These are phyloP conservation scores for Atethmia centrago DNA, from an alignment of 2,888 invertebrate species.

Conservation along the genomic window DNA sequence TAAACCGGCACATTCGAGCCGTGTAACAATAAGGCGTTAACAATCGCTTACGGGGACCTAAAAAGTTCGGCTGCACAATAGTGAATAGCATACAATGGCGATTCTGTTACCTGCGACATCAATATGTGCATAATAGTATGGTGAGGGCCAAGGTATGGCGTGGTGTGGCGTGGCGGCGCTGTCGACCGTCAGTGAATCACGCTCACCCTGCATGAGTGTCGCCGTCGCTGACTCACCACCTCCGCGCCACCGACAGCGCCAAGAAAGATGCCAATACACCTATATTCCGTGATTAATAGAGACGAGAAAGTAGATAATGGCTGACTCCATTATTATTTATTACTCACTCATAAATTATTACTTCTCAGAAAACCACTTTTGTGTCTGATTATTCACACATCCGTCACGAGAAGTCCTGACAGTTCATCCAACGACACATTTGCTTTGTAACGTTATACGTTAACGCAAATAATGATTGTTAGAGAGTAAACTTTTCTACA, in stretches of 20 bases:
- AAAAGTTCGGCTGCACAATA: constrained; percentile 88
- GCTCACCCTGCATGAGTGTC: constrained; percentile 78
- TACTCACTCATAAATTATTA: constrained; percentile 67
- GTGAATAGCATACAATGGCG: constrained; percentile 87
- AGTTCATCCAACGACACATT: constrained; percentile 58
- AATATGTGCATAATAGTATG: constrained; percentile 88
- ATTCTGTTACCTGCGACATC: constrained; percentile 88
- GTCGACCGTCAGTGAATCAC: constrained; percentile 80
- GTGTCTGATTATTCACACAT: constrained; percentile 66
- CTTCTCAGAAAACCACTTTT: constrained; percentile 68
- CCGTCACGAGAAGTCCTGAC: constrained; percentile 57
- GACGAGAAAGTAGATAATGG: constrained; percentile 76
- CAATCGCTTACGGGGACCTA: constrained; percentile 85
- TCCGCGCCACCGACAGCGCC: constrained; percentile 38
- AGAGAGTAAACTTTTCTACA: constrained; percentile 80
- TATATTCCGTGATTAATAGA: constrained; percentile 80
- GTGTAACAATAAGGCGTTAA: constrained; percentile 86
- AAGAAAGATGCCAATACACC: constrained; percentile 76
- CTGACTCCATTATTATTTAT: constrained; percentile 75
- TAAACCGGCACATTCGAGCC: constrained; percentile 77
- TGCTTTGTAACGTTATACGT: constrained; percentile 55
- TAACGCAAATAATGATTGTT: constrained; percentile 73
- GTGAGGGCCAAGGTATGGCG: constrained; percentile 64
- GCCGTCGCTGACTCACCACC: constrained; percentile 67
- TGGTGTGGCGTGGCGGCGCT: constrained; percentile 26